These are phyloP conservation scores for Proteles cristata DNA, from an alignment of 2,113 vertebrate genomes.

Conservation along the genomic window DNA sequence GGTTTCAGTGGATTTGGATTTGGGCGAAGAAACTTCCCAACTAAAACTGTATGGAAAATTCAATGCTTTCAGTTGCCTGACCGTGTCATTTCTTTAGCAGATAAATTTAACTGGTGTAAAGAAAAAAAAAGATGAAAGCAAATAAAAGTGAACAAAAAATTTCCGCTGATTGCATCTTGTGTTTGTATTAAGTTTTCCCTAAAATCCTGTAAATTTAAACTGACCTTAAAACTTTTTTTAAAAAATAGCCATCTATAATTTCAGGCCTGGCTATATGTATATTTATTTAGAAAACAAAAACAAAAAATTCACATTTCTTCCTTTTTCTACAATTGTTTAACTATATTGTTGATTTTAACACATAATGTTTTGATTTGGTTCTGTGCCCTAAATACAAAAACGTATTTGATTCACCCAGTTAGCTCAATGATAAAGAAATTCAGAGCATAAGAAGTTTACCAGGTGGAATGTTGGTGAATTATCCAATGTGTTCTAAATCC, in stretches of 20 bases:
- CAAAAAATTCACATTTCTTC: not conserved
- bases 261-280: not conserved
- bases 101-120: not conserved
- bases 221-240: not conserved
- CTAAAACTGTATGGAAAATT: not conserved
- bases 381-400: slow-evolving; percentile 59
- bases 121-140: not conserved
- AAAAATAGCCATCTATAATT: not conserved
- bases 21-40: not conserved
- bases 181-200: not conserved
- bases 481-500: not conserved
- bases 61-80: not conserved
- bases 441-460: not conserved
- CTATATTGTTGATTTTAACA: not conserved
- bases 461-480: not conserved
- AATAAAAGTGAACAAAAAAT: not conserved
- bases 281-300: not conserved
- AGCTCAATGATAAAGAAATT: slow-evolving; percentile 27
- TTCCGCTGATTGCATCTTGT: not conserved
- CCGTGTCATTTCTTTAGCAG: not conserved
- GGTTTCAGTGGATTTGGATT: not conserved
- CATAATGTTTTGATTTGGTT: slow-evolving; percentile 66
- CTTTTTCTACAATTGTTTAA: slow-evolving; percentile 69
- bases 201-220: not conserved
- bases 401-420: slow-evolving; percentile 50